These are phyloP conservation scores for Corythoichthys haematopterus DNA, from an alignment of 2,113 vertebrate species.

Conservation along the genomic window DNA sequence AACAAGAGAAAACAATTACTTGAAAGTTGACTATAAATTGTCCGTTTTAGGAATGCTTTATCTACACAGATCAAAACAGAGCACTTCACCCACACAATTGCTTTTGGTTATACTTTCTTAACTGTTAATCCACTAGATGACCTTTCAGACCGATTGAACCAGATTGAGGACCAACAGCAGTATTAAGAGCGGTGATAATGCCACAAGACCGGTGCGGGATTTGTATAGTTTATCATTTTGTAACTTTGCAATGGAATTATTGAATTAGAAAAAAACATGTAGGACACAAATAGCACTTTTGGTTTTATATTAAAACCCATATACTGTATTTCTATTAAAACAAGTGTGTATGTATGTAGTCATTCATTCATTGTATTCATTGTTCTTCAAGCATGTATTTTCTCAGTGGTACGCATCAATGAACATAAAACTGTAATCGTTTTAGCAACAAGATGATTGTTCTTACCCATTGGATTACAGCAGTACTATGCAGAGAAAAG, in stretches of 20 bases:
- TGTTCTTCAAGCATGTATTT: slow-evolving; percentile 1
- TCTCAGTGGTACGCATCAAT: slow-evolving; percentile 11
- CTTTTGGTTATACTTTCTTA: slow-evolving; percentile 65
- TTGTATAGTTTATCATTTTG: neutral
- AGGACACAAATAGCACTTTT: neutral
- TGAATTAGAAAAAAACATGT: neutral
- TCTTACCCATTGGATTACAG: slow-evolving; percentile 12
- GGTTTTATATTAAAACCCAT: slow-evolving; percentile 14
- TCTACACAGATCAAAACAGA: neutral
- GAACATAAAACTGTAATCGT: slow-evolving; percentile 28
- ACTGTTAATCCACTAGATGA: slow-evolving; percentile 78
- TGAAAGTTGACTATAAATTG: too few species aligned
- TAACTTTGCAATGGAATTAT: neutral
- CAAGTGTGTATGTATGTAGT: slow-evolving; percentile 15
- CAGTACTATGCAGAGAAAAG: slow-evolving; percentile 18
- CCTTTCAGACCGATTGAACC: slow-evolving; percentile 77
- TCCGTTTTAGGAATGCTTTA: neutral
- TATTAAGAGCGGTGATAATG: slow-evolving; percentile 42
- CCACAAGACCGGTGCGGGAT: neutral
- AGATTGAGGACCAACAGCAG: slow-evolving; percentile 67
- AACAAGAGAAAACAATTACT: too few species aligned
- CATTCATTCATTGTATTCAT: slow-evolving; percentile 7
- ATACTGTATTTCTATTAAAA: slow-evolving; percentile 8
- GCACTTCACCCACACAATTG: neutral
- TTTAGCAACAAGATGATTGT: slow-evolving; percentile 35